Evolutionary conservation across 2,888 invertebrate genomes (phyloP), one percentile per base, ranked within the genome.

Genomic region (Mactromeris polynyma): DNA sequence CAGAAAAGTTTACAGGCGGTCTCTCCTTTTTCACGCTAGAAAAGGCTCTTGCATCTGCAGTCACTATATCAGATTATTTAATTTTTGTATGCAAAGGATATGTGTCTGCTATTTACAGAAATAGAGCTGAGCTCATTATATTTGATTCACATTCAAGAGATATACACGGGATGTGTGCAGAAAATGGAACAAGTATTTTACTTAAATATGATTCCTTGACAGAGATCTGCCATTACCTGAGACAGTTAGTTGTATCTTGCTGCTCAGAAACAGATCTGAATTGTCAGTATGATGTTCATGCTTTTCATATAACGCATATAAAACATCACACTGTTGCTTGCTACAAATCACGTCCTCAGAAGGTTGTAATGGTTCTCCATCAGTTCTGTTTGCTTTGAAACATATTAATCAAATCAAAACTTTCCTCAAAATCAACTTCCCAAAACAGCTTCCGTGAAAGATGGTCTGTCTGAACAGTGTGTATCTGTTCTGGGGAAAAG

Each of bases 91-190:
- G 19, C 40, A 82, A 64, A 51, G 14, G 31, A 11, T 31, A 33
- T 6, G 58, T 21, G 54, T 73, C n/a, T 79, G 40, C 64, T 87
- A 14, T 46, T 86, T 7, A 73, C 85, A n/a, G n/a, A n/a, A n/a
- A n/a, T n/a, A n/a, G n/a, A n/a, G 81, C 64, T 89, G 17, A 64
- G 86, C 21, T 40, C 81, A 42, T 21, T 87, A 42, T 87, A 83
- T 85, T 90, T 86, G 86, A 86, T 46, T 88, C 90, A 1, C 88
- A 88, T 78, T 88, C 88, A 31, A 85, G 86, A 88, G 86, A 83
- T 7, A 9, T 19, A 38, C 51, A 87, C 81, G 83, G 88, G 19
- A 78, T 88, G 40, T 81, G 82, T 31, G 7, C 21, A 31, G 42
- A 78, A 82, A 85, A 88, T 80, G 87, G 90, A 21, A 88, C 81